A percentile compares a stretch with the other conserved stretches of the same genome.
These are phyloP conservation scores for Diloba caeruleocephala DNA, from an alignment of 2,888 invertebrate genomes.

Conservation along the genomic window DNA sequence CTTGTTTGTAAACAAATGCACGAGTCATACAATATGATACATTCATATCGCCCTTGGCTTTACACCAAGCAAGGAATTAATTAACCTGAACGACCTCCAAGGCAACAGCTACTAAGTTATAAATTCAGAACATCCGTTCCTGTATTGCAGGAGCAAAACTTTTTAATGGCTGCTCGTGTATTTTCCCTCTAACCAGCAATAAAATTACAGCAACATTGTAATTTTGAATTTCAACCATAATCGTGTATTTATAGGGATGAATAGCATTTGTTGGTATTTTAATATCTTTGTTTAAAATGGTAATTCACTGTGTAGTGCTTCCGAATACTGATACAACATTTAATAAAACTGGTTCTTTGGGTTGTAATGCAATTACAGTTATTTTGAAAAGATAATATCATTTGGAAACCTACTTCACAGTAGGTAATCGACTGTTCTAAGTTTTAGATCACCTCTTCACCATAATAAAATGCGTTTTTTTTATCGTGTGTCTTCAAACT, in stretches of 20 bases:
- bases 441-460: too few species aligned
- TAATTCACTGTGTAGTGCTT: conserved; percentile 40
- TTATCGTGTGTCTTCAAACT: too few species aligned
- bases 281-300: conserved; percentile 26
- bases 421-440: too few species aligned
- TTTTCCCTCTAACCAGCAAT: conserved; percentile 43
- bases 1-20: too few species aligned
- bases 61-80: conserved; percentile 23
- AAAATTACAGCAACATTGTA: neutral
- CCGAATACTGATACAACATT: conserved; percentile 21
- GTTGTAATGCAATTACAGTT: conserved; percentile 12
- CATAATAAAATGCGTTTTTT: too few species aligned
- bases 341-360: conserved; percentile 39
- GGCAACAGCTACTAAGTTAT: conserved; percentile 38
- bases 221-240: conserved; percentile 21
- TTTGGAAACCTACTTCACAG: too few species aligned
- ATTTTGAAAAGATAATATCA: conserved; percentile 23
- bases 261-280: neutral
- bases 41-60: conserved; percentile 4
- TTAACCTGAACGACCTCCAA: conserved; percentile 31
- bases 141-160: conserved; percentile 53
- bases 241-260: accelerated
- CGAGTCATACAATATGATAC: neutral
- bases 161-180: conserved; percentile 57
- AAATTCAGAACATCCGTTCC: conserved; percentile 51